phyloP scores from a whole-genome alignment of 2,797 vertebrate genomes.

The Orestias chungarensis region DNA sequence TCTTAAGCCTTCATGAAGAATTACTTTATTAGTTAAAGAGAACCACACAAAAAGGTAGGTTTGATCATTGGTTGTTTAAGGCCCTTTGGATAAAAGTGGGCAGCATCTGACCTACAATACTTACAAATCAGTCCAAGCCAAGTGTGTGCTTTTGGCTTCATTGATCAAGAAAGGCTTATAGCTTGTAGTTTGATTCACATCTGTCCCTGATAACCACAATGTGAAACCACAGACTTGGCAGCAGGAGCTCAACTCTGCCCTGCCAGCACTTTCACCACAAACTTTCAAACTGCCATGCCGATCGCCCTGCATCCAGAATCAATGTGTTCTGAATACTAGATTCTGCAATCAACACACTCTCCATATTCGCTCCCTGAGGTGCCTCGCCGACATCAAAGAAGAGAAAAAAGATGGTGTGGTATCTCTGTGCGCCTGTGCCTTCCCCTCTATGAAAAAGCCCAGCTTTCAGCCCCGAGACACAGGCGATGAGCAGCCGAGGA shows the following conservation, averaged over 20 bases:
- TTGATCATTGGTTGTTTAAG: conserved; percentile 11
- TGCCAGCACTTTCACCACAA: conserved; percentile 60
- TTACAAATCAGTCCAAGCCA: conserved; percentile 20
- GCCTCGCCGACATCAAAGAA: conserved; percentile 74
- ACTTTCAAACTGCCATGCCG: conserved; percentile 57
- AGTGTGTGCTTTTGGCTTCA: conserved; percentile 35
- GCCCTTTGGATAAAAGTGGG: conserved; percentile 36
- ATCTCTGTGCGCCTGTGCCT: conserved; percentile 65
- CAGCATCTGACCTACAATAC: conserved; percentile 25
- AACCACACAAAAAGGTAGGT: background rate
- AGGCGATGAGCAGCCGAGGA: conserved; percentile 62
- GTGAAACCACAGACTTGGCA: conserved; percentile 63
- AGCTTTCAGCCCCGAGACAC: conserved; percentile 62
- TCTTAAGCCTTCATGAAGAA: conserved; percentile 6
- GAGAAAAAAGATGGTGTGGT: conserved; percentile 65
- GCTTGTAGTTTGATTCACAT: conserved; percentile 59
- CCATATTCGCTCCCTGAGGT: conserved; percentile 63
- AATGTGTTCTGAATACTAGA: conserved; percentile 68
- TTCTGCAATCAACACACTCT: conserved; percentile 69
- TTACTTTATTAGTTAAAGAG: conserved; percentile 19
- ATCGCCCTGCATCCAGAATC: conserved; percentile 41
- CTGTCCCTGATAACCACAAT: conserved; percentile 61
- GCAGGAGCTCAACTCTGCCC: conserved; percentile 30
- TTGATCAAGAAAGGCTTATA: conserved; percentile 47
- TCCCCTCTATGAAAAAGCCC: conserved; percentile 61